Base-by-base conservation (phyloP, 2,113 vertebrate genomes). In the Promerops cafer region DNA sequence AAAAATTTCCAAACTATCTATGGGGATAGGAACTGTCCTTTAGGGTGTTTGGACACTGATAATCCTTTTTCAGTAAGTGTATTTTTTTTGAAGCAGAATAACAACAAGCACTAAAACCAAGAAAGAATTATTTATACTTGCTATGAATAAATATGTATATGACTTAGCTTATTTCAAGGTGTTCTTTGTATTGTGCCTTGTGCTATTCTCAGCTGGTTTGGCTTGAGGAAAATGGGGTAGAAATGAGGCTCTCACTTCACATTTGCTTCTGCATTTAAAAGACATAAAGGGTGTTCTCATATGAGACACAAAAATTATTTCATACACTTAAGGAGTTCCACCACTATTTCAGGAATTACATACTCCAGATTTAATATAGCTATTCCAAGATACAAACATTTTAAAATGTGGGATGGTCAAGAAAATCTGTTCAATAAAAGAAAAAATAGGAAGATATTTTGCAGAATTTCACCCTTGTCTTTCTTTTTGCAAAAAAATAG, bases 1-100 rank as follows among this genome's bases (percentile, higher is more conserved):
- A 80, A 93, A 93, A 91, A 88, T 95, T 97, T 97, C 83, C 77
- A 97, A 79, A 77, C 27, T 27, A 85, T 72, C 59, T 70, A 40
- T 26, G 31, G 49, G 26, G n/a, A 72, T 68, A 95, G 64, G 45
- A 97, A 79, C 39, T 95, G 24, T 76, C 53, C 59, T 83, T 94
- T 33, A 94, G 18, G 70, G 77, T 61, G 30, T 88, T 92, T 3
- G 19, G 42, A 82, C 75, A 75, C 77, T 97, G 94, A 94, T 80
- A 93, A 82, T 59, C 8, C 23, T 93, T 96, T 93, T 90, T 71
- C 82, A 93, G 63, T 71, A 87, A 50, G 37, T 57, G 35, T 27
- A 70, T 86, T 96, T 35, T 93, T 93, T 97, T 71, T 90, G 94
- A 93, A 95, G 64, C 33, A 93, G 83, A 83, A 11, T 63, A 69